A percentile compares a stretch with the other conserved stretches of the same genome.
Conservation (phyloP, 2,888 invertebrate genomes). For the Tryphoninae sp. region DNA sequence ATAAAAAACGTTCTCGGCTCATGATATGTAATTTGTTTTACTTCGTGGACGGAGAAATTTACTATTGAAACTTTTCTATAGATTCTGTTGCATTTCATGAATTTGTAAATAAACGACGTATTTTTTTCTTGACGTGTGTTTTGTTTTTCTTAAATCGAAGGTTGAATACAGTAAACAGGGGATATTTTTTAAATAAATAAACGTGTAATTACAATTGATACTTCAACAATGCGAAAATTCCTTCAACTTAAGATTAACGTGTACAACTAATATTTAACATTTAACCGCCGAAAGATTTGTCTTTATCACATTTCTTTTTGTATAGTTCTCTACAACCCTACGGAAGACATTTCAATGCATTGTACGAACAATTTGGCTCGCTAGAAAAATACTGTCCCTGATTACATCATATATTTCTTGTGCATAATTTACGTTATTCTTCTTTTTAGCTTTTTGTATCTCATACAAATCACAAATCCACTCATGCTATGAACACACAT, state of each 20-base stretch:
- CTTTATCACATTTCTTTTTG: slow-evolving; percentile 42
- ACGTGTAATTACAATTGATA: slow-evolving; percentile 44
- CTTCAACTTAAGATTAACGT: slow-evolving; percentile 32
- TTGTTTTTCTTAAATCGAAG: not conserved
- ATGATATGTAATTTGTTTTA: slow-evolving; percentile 79
- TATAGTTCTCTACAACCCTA: slow-evolving; percentile 17
- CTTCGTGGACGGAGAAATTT: slow-evolving; percentile 75
- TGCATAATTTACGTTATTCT: not conserved
- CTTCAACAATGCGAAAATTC: slow-evolving; percentile 48
- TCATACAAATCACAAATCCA: not conserved
- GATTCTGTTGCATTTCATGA: not conserved
- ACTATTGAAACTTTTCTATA: slow-evolving; percentile 69
- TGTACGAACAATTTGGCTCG: slow-evolving; percentile 8
- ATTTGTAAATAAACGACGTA: not conserved
- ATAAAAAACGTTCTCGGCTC: slow-evolving; percentile 75
- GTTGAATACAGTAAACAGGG: not conserved
- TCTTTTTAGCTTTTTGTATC: not conserved
- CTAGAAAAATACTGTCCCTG: slow-evolving; percentile 57
- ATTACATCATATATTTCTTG: slow-evolving; percentile 30
- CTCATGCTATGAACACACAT: not conserved
- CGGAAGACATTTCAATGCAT: not conserved
- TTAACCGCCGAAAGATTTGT: slow-evolving; percentile 28
- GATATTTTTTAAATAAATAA: slow-evolving; percentile 45
- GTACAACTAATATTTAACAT: slow-evolving; percentile 30
- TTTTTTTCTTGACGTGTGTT: slow-evolving; percentile 1